These are phyloP conservation scores for Parelbella ahira DNA, from an alignment of 2,888 invertebrate species.

Conservation along the genomic window DNA sequence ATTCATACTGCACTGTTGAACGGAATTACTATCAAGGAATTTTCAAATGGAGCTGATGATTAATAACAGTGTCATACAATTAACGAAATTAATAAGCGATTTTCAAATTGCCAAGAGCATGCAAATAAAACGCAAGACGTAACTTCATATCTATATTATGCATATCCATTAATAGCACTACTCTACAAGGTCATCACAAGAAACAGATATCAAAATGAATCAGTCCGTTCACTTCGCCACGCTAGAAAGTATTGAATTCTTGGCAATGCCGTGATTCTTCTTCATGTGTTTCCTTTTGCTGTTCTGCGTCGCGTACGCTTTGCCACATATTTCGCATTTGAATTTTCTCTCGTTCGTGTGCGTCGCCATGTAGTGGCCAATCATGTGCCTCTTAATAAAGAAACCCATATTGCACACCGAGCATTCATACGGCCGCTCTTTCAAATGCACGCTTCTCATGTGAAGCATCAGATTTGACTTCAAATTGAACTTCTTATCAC, in stretches of 20 bases:
- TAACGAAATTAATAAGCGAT: no score
- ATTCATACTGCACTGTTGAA: no score
- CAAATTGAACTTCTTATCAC: constrained; percentile 68
- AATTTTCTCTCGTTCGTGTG: constrained; percentile 76
- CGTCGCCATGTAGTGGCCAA: constrained; percentile 70
- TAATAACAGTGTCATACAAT: no score
- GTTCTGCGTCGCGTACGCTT: constrained; percentile 72
- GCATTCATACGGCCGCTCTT: constrained; percentile 67
- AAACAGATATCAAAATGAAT: neutral
- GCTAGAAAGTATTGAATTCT: constrained; percentile 31
- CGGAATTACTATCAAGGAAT: no score
- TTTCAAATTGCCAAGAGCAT: no score
- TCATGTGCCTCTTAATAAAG: constrained; percentile 68
- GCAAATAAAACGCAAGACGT: no score
- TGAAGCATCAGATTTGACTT: constrained; percentile 64
- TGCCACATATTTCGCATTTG: constrained; percentile 82
- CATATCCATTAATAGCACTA: no score
- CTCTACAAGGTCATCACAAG: constrained; percentile 21
- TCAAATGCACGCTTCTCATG: constrained; percentile 65
- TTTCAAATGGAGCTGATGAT: no score
- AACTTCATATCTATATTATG: no score
- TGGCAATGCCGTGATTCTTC: constrained; percentile 60
- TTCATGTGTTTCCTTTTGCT: constrained; percentile 68
- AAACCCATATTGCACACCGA: constrained; percentile 71
- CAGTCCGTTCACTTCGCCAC: constrained; percentile 29